Conservation (phyloP, 2,113 vertebrate genomes). For the Apodemus sylvaticus region DNA sequence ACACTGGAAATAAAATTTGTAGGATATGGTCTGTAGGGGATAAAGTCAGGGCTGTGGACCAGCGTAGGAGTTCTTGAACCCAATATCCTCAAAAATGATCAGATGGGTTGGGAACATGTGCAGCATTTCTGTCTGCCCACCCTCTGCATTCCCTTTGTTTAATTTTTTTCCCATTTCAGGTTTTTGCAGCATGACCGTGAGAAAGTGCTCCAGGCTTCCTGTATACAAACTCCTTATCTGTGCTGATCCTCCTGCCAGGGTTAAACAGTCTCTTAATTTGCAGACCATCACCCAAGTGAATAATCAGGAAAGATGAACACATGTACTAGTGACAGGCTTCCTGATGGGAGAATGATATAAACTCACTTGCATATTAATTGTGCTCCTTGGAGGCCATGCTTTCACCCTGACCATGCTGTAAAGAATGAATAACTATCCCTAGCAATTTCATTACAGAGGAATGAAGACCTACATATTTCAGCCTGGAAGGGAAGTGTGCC, state of each 20-base stretch:
- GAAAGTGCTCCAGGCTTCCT: no score
- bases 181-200: accelerated
- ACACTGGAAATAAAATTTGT: no score
- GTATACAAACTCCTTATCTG: accelerated
- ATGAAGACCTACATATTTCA: background rate
- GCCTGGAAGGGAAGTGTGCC: background rate
- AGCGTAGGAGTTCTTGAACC: background rate
- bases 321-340: background rate
- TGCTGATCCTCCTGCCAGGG: no score
- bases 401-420: no score
- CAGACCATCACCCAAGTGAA: background rate
- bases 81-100: background rate
- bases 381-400: accelerated
- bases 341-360: background rate
- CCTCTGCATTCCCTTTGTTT: no score
- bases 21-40: no score
- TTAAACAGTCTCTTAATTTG: no score
- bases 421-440: background rate
- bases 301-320: background rate
- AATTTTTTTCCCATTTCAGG: background rate
- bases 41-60: background rate
- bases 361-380: background rate
- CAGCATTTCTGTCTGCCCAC: background rate
- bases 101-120: accelerated
- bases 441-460: no score